phyloP scores from a whole-genome alignment of 2,888 invertebrate species.

The Lasius fuliginosus region DNA sequence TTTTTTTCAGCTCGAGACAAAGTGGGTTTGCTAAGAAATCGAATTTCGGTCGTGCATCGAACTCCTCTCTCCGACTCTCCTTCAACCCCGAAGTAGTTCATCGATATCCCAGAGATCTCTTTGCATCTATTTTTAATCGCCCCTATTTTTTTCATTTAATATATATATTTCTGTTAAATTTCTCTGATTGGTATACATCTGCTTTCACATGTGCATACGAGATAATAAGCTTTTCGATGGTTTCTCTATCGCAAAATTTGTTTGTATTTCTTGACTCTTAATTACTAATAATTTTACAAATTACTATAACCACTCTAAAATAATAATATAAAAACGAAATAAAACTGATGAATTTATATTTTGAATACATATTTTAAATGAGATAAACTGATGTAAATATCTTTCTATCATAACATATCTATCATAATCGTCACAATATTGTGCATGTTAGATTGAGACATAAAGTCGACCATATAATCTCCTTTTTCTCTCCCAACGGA shows the following conservation, averaged over 20 bases:
- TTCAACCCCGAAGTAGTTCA: conserved; percentile 35
- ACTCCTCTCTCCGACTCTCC: conserved; percentile 52
- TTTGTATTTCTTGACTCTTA: neutral
- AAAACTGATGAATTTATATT: neutral
- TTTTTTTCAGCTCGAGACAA: conserved; percentile 61
- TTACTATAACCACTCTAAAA: neutral
- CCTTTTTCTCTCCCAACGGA: conserved; percentile 17
- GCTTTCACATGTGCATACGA: neutral
- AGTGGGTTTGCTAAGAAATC: conserved; percentile 42
- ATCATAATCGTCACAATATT: neutral
- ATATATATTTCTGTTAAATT: neutral
- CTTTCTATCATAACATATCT: neutral
- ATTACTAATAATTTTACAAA: neutral
- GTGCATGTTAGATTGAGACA: neutral
- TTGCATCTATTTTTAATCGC: conserved; percentile 11
- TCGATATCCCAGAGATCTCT: neutral
- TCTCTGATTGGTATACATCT: neutral
- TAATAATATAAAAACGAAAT: neutral
- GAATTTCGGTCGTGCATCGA: conserved; percentile 37
- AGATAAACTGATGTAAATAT: neutral
- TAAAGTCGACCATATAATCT: neutral
- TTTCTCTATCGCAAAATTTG: neutral
- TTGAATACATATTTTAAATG: neutral
- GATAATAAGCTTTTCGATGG: neutral
- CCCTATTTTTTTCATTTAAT: neutral